phyloP scores from a whole-genome alignment of 2,797 vertebrate genomes.

The Ctenopoma multispine region DNA sequence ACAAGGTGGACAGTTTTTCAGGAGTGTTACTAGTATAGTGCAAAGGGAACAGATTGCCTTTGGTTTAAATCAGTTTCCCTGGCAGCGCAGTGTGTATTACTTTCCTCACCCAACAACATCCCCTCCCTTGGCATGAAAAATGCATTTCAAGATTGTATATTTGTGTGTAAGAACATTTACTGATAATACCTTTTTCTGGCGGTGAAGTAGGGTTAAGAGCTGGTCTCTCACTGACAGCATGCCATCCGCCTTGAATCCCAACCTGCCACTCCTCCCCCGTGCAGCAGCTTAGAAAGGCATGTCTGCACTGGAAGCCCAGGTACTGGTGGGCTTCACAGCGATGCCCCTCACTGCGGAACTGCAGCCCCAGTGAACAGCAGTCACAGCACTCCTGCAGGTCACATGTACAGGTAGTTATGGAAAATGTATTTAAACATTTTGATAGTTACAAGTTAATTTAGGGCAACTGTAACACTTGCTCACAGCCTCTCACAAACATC shows the following conservation, averaged over 20 bases:
- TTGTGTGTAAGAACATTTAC: slow-evolving; percentile 24
- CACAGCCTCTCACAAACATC: slow-evolving; percentile 32
- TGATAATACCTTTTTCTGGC: slow-evolving; percentile 85
- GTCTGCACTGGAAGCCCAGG: slow-evolving; percentile 91
- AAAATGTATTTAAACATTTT: slow-evolving; percentile 12
- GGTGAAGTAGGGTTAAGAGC: slow-evolving; percentile 67
- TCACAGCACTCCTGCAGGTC: slow-evolving; percentile 91
- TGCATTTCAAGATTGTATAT: slow-evolving; percentile 14
- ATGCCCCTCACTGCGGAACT: slow-evolving; percentile 81
- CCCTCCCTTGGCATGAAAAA: slow-evolving; percentile 15
- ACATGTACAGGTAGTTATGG: slow-evolving; percentile 1
- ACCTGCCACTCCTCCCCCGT: slow-evolving; percentile 78
- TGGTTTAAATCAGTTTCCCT: slow-evolving; percentile 40
- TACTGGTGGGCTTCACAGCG: slow-evolving; percentile 86
- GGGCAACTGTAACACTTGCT: background rate
- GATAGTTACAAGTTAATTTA: slow-evolving; percentile 16
- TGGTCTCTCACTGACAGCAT: slow-evolving; percentile 84
- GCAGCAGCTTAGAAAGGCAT: slow-evolving; percentile 91
- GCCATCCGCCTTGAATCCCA: slow-evolving; percentile 72
- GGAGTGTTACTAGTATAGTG: slow-evolving; percentile 13
- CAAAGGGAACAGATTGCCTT: slow-evolving; percentile 49
- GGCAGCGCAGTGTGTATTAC: slow-evolving; percentile 33
- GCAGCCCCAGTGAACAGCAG: slow-evolving; percentile 91
- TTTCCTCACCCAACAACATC: background rate
- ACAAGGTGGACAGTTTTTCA: slow-evolving; percentile 41